Percentiles rank a stretch among this genome's conserved stretches.
Evolutionary conservation across 2,113 vertebrate genomes (phyloP).

Genomic region (Leptosomus discolor): DNA sequence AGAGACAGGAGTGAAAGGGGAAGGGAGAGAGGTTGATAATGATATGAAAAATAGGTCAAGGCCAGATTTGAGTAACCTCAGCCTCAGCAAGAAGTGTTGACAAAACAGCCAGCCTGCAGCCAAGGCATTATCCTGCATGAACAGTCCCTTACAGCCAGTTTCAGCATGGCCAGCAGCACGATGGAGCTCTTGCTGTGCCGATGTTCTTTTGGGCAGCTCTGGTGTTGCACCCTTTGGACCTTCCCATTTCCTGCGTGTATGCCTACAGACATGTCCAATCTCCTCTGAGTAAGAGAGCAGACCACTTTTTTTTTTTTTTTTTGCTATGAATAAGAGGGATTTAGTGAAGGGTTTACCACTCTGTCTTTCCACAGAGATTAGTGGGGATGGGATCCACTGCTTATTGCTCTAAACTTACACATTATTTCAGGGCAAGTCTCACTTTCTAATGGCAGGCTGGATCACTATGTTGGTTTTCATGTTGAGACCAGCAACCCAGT

Average conservation of each 20-base stretch:
- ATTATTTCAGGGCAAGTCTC: neutral
- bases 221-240: neutral
- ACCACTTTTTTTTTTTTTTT: neutral
- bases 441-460: neutral
- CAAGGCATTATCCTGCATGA: neutral
- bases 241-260: neutral
- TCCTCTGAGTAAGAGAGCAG: neutral
- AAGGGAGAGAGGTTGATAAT: neutral
- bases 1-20: neutral
- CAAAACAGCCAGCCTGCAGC: neutral
- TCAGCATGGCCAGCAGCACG: neutral
- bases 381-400: neutral
- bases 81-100: neutral
- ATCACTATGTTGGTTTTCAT: neutral
- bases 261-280: rapidly evolving
- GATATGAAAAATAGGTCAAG: neutral
- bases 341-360: neutral
- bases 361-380: neutral
- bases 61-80: neutral
- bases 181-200: neutral
- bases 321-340: neutral
- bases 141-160: neutral
- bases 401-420: neutral
- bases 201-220: neutral
- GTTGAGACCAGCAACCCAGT: neutral